These are phyloP conservation scores for zebrafish (Danio rerio) DNA, from an alignment of 2,113 vertebrate species.

Conservation along the genomic window GRCz12tu NC_133195.1:5081001-5081500, in stretches of 20 bases:
- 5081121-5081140: background rate
- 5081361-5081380: no score
- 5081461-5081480: no score
- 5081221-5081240: slow-evolving; percentile 64
- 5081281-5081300: slow-evolving; percentile 56
- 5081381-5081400: no score
- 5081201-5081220: slow-evolving; percentile 57
- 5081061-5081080: background rate
- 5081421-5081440: no score
- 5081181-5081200: slow-evolving; percentile 59
- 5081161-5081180: slow-evolving; percentile 63
- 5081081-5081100: background rate
- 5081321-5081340: slow-evolving; percentile 1
- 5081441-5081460: no score
- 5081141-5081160: background rate
- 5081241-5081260: slow-evolving; percentile 55
- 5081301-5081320: background rate
- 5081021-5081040: background rate
- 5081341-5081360: background rate
- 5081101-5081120: background rate
- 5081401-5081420: no score
- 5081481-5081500: no score
- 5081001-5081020: no score
- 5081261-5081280: slow-evolving; percentile 60
- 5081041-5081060: background rate